Base-by-base conservation (phyloP, 2,888 invertebrate genomes). In the Heteromyza rotundicornis region DNA sequence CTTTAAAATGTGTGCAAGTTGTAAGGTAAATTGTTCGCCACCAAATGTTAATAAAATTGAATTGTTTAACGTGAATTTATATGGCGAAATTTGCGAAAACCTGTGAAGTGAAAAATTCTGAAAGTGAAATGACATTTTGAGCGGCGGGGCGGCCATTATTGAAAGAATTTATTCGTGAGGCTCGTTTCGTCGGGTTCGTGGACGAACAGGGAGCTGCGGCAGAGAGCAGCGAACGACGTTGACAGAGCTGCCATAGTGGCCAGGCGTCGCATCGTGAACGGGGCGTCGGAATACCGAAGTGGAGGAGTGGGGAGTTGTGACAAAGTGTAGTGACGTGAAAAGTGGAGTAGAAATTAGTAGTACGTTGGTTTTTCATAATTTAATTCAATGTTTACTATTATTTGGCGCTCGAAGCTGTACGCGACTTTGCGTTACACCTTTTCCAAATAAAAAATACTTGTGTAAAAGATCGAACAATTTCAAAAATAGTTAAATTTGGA, bases 121-220 rank as follows among this genome's bases (percentile, higher is more conserved):
- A 63, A 59, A 56, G 63, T 59, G 56, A 59, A 62, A 59, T 62
- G 59, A 62, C 50, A 55, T 27, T 58, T 58, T 62, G 20, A 62
- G 56, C 49, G n/a, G 59, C 59, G 63, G 52, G 17, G 40, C 32
- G 56, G 59, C 52, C 63, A 52, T 59, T 59, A 59, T 59, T 63
- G 59, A 59, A 63, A 59, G 59, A 63, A 63, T 59, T 57, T 50
- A 47, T 56, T 59, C 58, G 59, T 53, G 24, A 22, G 51, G n/a
- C n/a, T 59, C 51, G 49, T 16, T 32, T 58, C 51, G 49, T 57
- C 49, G 49, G 55, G 27, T 52, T 17, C 19, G 47, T 57, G 51
- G 20, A 49, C 44, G 53, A 62, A 58, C 55, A 62, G 53, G 57
- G 57, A 53, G 57, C 50, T 53, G 54, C 57, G 49, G 62, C 54